These are phyloP conservation scores for Denticeps clupeoides DNA, from an alignment of 2,797 vertebrate genomes.

Conservation along the genomic window DNA sequence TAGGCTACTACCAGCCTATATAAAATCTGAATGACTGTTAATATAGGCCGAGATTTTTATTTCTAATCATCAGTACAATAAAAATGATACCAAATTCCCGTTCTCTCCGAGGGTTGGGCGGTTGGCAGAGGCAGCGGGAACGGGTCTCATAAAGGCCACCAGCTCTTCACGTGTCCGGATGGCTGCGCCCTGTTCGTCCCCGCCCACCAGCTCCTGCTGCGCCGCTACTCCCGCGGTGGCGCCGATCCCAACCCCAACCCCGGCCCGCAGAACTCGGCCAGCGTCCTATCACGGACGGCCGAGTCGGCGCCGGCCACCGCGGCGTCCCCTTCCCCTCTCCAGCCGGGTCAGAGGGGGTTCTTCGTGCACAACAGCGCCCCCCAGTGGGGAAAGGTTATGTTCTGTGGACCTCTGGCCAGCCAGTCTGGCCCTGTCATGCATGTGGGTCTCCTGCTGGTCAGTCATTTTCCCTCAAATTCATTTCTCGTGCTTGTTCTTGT, in stretches of 20 bases:
- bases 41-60: no score
- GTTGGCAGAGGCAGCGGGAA: constrained; percentile 51
- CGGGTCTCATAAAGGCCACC: constrained; percentile 56
- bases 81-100: no score
- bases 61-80: no score
- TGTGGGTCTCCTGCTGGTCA: constrained; percentile 58
- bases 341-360: constrained; percentile 47
- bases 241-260: constrained; percentile 5
- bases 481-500: neutral
- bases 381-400: constrained; percentile 45
- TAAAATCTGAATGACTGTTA: no score
- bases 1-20: no score
- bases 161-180: constrained; percentile 60
- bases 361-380: constrained; percentile 34
- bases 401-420: constrained; percentile 45
- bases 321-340: constrained; percentile 20
- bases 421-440: constrained; percentile 27
- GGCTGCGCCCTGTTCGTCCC: constrained; percentile 60
- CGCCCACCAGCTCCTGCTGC: constrained; percentile 34
- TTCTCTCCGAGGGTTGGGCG: constrained; percentile 48
- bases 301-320: constrained; percentile 23
- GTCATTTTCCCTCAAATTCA: constrained; percentile 16
- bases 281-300: constrained; percentile 33
- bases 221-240: constrained; percentile 27
- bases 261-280: constrained; percentile 14